phyloP scores from a whole-genome alignment of 2,113 vertebrate species.

The Istiophorus platypterus region DNA sequence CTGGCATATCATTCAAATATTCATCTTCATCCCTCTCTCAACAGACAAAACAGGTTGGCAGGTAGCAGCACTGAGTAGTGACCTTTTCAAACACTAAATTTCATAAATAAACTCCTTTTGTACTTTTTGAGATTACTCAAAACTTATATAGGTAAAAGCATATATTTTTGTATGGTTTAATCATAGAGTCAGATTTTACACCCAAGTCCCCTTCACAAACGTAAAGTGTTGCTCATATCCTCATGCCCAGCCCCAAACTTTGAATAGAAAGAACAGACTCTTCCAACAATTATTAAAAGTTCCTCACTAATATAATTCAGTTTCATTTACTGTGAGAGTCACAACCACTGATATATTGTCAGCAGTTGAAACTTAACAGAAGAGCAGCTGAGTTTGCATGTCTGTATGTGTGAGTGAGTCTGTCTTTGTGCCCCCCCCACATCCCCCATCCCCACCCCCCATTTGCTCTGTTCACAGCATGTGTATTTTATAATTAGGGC shows the following conservation, averaged over 20 bases:
- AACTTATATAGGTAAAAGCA: neutral
- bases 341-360: constrained; percentile 37
- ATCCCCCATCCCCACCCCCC: too few species aligned
- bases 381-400: constrained; percentile 36
- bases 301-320: constrained; percentile 10
- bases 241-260: neutral
- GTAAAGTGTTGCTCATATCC: neutral
- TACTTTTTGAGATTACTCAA: neutral
- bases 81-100: constrained; percentile 38
- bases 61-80: constrained; percentile 24
- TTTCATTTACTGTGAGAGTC: constrained; percentile 48
- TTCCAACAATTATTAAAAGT: constrained; percentile 1
- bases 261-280: neutral
- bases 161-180: neutral
- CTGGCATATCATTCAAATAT: constrained; percentile 29
- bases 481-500: constrained; percentile 63
- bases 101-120: constrained; percentile 34
- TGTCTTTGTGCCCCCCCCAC: constrained; percentile 5
- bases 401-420: constrained; percentile 8
- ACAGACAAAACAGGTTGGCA: constrained; percentile 23
- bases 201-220: neutral
- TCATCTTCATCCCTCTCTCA: constrained; percentile 24
- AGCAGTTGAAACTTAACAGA: constrained; percentile 6
- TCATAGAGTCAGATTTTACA: neutral
- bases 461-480: constrained; percentile 37